Evolutionary conservation across 2,888 invertebrate genomes (phyloP).

Genomic region (Drosophila bunnanda): DNA sequence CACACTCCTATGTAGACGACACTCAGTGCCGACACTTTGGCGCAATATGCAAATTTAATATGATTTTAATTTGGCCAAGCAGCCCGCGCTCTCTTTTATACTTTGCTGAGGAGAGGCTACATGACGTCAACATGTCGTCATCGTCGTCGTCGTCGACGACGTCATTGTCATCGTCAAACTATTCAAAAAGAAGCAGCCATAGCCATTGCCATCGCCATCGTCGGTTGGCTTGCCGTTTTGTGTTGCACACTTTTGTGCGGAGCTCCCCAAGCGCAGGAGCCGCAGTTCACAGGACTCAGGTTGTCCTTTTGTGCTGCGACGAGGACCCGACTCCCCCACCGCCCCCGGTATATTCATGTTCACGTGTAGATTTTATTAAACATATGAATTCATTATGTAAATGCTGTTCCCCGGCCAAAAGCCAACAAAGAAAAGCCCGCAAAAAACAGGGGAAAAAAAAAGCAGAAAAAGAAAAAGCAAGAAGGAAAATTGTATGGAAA

Average conservation of each 20-base stretch:
- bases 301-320: constrained; percentile 46
- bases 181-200: constrained; percentile 43
- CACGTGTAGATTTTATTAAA: constrained; percentile 79
- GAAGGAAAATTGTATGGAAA: constrained; percentile 70
- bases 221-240: constrained; percentile 20
- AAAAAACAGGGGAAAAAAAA: constrained; percentile 22
- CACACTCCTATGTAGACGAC: constrained; percentile 2
- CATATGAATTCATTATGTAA: constrained; percentile 82
- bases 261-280: constrained; percentile 25
- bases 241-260: constrained; percentile 62
- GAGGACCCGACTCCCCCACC: background rate
- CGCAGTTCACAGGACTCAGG: constrained; percentile 43
- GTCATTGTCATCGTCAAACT: constrained; percentile 58
- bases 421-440: constrained; percentile 39
- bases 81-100: constrained; percentile 1
- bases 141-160: constrained; percentile 49
- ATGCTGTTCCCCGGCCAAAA: constrained; percentile 43
- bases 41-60: constrained; percentile 79
- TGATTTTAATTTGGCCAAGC: constrained; percentile 77
- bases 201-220: background rate
- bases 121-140: constrained; percentile 37
- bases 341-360: constrained; percentile 60
- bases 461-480: constrained; percentile 27
- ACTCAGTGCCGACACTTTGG: constrained; percentile 66
- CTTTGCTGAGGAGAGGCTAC: constrained; percentile 1